Base-by-base conservation (phyloP, 2,888 invertebrate species). In the Drosophila demipolita region DNA sequence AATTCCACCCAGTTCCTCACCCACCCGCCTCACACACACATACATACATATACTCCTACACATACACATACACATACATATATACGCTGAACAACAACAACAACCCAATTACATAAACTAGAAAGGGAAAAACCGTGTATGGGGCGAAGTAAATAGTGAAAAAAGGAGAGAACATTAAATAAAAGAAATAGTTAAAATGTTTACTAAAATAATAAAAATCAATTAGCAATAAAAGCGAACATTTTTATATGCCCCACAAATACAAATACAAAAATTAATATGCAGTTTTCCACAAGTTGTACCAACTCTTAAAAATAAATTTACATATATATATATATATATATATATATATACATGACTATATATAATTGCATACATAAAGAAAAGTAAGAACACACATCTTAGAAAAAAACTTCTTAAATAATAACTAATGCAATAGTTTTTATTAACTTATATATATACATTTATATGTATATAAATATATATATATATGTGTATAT, bases 351-450 rank as follows among this genome's bases (percentile, higher is more conserved):
- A 48, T 38, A 65, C 23, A 54, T 36, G 36, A 45, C 45, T 38
- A 38, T 54, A 36, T 36, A 17, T 38, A 38, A n/a, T 12, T 12
- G 26, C 26, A 55, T 17, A 36, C 8, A 70, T 48, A 20, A 32
- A 23, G 45, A 55, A 36, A 61, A 23, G 35, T 55, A 54, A 60
- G 45, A 58, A 70, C 62, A 78, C 40, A 69, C 66, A 73, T 74
- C 63, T 52, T 62, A 77, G 36, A 73, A 73, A 68, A 59, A 61
- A 73, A 66, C 83, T 78, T 82, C 85, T 80, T 87, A 82, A 73
- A 75, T 80, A 75, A 83, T 80, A 83, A 78, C 73, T 85, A 88
- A 85, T 86, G 80, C 89, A 89, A 86, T 87, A 87, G 83, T 89
- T 89, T 87, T 86, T 89, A 87, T 89, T 85, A 83, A 83, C 78